Percentiles rank a stretch among this genome's conserved stretches.
These are phyloP conservation scores for Epinephelus moara DNA, from an alignment of 2,113 vertebrate genomes.

Conservation along the genomic window DNA sequence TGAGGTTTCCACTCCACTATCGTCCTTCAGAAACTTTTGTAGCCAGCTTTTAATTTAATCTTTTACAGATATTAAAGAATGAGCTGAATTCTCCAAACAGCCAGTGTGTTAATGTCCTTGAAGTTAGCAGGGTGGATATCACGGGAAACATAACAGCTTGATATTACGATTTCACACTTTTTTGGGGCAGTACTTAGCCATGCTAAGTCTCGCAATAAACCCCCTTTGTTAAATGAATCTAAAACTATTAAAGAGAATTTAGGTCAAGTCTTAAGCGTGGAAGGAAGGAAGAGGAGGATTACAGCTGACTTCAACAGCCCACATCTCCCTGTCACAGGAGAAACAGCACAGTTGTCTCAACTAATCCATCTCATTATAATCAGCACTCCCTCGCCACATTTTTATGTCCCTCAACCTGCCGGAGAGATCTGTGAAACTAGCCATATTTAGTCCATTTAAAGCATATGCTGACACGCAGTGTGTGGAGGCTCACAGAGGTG, in stretches of 20 bases:
- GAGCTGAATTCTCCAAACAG: background rate
- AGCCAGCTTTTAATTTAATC: background rate
- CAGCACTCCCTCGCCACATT: slow-evolving; percentile 16
- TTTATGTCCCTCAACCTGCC: slow-evolving; percentile 16
- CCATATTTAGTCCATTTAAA: slow-evolving; percentile 1
- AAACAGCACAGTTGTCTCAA: slow-evolving; percentile 32
- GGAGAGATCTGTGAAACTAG: background rate
- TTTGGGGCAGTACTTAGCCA: background rate
- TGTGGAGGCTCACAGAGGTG: background rate
- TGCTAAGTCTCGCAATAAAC: slow-evolving; percentile 17
- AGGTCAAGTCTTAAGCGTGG: slow-evolving; percentile 49
- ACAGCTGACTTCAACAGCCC: slow-evolving; percentile 52
- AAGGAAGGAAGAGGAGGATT: slow-evolving; percentile 56
- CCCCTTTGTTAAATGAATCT: slow-evolving; percentile 25
- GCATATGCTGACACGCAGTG: background rate
- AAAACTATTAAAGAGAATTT: slow-evolving; percentile 53
- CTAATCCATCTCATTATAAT: slow-evolving; percentile 52
- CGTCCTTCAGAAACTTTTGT: background rate
- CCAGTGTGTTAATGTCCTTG: background rate
- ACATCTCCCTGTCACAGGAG: slow-evolving; percentile 45
- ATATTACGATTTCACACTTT: slow-evolving; percentile 16
- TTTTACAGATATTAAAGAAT: background rate
- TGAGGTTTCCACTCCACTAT: background rate
- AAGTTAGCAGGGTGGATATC: background rate
- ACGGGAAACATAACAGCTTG: background rate